Percentiles rank a stretch among this genome's conserved stretches.
phyloP scores from a whole-genome alignment of 2,888 invertebrate species.

The Fragum fragum region DNA sequence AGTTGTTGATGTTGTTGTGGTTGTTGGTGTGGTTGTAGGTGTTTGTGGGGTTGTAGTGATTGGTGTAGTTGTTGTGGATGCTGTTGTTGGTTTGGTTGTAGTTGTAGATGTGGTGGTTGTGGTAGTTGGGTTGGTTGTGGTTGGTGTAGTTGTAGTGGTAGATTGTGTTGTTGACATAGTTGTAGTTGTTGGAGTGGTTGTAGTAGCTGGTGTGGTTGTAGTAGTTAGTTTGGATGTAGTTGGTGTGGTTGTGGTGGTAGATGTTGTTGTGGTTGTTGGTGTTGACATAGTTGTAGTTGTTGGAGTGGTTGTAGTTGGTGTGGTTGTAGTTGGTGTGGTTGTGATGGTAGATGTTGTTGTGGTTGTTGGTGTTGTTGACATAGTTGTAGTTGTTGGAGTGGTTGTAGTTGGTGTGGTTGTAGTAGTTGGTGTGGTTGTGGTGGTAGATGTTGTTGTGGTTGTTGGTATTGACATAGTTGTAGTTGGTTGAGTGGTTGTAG shows the following conservation, averaged over 20 bases:
- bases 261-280: constrained; percentile 45
- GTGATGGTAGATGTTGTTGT: background rate
- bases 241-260: constrained; percentile 46
- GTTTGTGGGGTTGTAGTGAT: constrained; percentile 38
- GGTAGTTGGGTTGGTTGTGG: background rate
- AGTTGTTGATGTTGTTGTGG: constrained; percentile 27
- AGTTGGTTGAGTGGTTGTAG: constrained; percentile 18
- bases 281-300: background rate
- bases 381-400: background rate
- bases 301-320: background rate
- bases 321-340: constrained; percentile 18
- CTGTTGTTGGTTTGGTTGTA: no score
- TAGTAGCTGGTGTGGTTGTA: constrained; percentile 1
- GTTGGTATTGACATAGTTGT: no score
- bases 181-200: background rate
- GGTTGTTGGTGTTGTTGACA: background rate
- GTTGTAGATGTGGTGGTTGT: background rate
- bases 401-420: background rate
- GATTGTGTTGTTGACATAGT: background rate
- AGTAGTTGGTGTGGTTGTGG: constrained; percentile 29
- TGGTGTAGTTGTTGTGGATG: constrained; percentile 30
- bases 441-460: constrained; percentile 12
- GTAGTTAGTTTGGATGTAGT: constrained; percentile 19
- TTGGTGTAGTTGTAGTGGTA: background rate
- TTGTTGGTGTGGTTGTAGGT: constrained; percentile 40